Conservation (phyloP, 2,113 vertebrate species). For the Aleadryas rufinucha region DNA sequence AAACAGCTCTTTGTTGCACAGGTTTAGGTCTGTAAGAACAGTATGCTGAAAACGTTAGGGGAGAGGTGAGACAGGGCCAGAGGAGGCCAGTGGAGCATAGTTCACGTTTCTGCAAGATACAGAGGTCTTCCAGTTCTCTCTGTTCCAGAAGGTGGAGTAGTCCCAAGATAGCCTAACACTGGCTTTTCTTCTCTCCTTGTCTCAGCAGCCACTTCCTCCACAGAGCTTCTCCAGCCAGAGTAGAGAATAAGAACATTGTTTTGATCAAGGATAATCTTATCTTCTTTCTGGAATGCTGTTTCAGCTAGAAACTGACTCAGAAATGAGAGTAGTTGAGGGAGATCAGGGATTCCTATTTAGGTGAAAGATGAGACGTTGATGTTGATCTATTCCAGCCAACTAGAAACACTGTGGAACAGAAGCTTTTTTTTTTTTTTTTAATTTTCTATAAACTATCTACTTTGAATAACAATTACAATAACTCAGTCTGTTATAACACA, state of each 20-base stretch:
- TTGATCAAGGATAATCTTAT: slow-evolving; percentile 53
- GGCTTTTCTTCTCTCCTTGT: slow-evolving; percentile 17
- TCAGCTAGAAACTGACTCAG: slow-evolving; percentile 23
- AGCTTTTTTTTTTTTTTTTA: background rate
- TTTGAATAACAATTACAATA: background rate
- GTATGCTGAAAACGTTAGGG: background rate
- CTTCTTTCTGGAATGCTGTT: slow-evolving; percentile 46
- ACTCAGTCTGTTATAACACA: background rate
- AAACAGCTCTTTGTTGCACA: background rate
- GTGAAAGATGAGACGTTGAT: slow-evolving; percentile 42
- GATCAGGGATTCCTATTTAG: slow-evolving; percentile 28
- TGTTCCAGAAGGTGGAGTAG: background rate
- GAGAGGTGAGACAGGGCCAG: background rate
- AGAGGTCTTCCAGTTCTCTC: background rate
- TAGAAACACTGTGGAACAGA: slow-evolving; percentile 14
- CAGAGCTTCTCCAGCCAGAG: background rate
- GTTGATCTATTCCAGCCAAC: background rate
- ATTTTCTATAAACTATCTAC: background rate
- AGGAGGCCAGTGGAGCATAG: background rate
- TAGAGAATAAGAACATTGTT: slow-evolving; percentile 34
- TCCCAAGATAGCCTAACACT: background rate
- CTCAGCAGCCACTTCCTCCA: slow-evolving; percentile 37
- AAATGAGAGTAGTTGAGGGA: slow-evolving; percentile 18
- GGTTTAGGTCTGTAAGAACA: background rate
- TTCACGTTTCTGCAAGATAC: background rate